Evolutionary conservation across 2,797 vertebrate genomes (phyloP).

Genomic region (Myripristis jacobus): DNA sequence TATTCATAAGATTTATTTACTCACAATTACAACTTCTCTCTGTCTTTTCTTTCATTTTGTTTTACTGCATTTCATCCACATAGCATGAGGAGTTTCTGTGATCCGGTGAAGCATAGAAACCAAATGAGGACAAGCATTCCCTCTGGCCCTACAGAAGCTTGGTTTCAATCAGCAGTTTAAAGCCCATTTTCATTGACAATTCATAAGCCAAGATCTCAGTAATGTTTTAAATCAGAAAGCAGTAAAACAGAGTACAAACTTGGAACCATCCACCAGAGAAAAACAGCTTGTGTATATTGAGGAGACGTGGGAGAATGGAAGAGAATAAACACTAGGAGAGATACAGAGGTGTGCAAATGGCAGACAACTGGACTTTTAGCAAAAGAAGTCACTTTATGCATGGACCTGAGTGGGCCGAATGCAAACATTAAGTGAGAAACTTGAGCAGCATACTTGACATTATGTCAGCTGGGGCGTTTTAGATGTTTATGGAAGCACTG

Average conservation of each 20-base stretch:
- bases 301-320: not conserved
- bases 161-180: slow-evolving; percentile 47
- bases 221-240: slow-evolving; percentile 32
- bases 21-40: slow-evolving; percentile 16
- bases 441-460: not conserved
- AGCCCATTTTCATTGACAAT: slow-evolving; percentile 12
- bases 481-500: not conserved
- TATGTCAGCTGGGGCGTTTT: not conserved
- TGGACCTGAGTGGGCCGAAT: not conserved
- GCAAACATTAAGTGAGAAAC: not conserved
- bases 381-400: not conserved
- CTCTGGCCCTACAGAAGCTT: slow-evolving; percentile 33
- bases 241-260: not conserved
- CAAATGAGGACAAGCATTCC: slow-evolving; percentile 17
- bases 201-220: slow-evolving; percentile 13
- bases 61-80: slow-evolving; percentile 15
- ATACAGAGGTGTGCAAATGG: not conserved
- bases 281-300: not conserved
- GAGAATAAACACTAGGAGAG: not conserved
- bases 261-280: slow-evolving; percentile 20
- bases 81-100: slow-evolving; percentile 29
- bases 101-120: slow-evolving; percentile 16
- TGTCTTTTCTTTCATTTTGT: not conserved
- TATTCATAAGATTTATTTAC: slow-evolving; percentile 36
- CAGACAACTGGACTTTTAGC: not conserved